Percentiles rank a stretch among this genome's conserved stretches.
phyloP scores from a whole-genome alignment of 2,113 vertebrate species.

The Microcebus tavaratra region DNA sequence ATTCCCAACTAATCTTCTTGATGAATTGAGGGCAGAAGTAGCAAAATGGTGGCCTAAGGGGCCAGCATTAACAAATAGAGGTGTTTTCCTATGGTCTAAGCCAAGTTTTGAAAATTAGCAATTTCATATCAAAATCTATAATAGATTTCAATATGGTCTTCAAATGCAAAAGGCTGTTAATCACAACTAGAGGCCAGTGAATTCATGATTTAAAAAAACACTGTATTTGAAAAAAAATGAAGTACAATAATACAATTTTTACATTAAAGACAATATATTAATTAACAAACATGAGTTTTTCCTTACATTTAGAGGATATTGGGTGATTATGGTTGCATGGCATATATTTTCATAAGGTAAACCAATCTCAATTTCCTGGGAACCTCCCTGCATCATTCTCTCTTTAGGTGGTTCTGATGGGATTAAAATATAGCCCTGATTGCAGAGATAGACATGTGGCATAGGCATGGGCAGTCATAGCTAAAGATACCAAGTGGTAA shows the following conservation, averaged over 20 bases:
- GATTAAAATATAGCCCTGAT: neutral
- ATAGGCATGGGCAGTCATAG: neutral
- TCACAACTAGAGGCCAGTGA: neutral
- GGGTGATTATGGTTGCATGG: neutral
- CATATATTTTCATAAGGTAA: neutral
- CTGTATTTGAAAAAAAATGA: neutral
- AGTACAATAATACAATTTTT: neutral
- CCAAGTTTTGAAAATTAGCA: neutral
- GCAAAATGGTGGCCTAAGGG: neutral
- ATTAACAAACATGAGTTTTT: neutral
- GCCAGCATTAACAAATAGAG: neutral
- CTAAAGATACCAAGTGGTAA: neutral
- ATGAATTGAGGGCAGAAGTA: neutral
- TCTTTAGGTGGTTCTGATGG: neutral
- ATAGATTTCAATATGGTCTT: neutral
- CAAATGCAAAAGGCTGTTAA: neutral
- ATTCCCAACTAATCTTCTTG: neutral
- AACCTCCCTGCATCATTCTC: neutral
- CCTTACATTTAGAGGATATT: neutral
- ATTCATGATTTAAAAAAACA: neutral
- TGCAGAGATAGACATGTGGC: neutral
- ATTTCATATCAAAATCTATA: neutral
- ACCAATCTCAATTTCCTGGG: neutral
- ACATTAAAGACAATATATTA: neutral
- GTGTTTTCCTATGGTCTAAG: neutral